Percentiles rank a stretch among this genome's conserved stretches.
These are phyloP conservation scores for Aptenodytes patagonicus DNA, from an alignment of 2,113 vertebrate genomes.

Conservation along the genomic window DNA sequence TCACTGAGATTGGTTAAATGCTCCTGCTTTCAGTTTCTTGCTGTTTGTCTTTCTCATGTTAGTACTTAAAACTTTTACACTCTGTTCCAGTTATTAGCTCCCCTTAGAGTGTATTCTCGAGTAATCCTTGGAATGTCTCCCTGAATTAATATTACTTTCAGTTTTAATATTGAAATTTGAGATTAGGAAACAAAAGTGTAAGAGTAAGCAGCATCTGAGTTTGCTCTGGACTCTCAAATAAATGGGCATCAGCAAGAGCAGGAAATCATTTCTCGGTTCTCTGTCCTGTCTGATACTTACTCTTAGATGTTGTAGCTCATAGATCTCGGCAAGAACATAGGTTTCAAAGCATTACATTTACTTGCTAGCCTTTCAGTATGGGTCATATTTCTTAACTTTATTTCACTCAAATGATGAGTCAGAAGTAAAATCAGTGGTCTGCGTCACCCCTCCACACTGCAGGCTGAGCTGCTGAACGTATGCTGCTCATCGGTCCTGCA, in stretches of 20 bases:
- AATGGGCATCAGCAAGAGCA: background rate
- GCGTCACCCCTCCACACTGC: background rate
- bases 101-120: background rate
- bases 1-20: background rate
- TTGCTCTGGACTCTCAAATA: background rate
- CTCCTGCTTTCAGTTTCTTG: background rate
- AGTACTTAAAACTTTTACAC: background rate
- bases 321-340: background rate
- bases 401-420: background rate
- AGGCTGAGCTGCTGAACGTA: rapidly evolving
- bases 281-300: background rate
- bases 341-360: background rate
- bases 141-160: background rate
- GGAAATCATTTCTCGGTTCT: background rate
- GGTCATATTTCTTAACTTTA: background rate
- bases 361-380: background rate
- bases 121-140: background rate
- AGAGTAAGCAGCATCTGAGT: background rate
- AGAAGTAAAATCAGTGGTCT: background rate
- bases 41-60: background rate
- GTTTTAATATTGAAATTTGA: background rate
- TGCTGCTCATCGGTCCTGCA: rapidly evolving
- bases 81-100: background rate
- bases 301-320: background rate
- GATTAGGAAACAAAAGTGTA: background rate